Conservation (phyloP, 2,113 vertebrate species). For the Dicaeum eximium region DNA sequence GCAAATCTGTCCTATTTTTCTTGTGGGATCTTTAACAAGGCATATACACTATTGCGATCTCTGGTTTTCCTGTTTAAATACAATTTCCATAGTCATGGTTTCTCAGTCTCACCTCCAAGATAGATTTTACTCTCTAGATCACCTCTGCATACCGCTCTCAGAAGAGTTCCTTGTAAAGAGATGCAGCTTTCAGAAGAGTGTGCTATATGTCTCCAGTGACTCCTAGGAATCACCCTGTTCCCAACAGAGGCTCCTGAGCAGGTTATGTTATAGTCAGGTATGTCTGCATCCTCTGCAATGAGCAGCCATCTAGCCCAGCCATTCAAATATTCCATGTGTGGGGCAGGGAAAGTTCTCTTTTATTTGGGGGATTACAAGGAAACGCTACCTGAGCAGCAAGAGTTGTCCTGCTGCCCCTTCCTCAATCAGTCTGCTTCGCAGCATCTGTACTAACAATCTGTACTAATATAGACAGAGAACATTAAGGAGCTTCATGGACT, state of each 20-base stretch:
- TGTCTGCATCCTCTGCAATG: not conserved
- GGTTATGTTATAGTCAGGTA: not conserved
- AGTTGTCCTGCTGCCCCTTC: not conserved
- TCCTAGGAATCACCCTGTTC: not conserved
- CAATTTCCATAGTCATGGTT: not conserved
- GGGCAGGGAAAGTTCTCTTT: not conserved
- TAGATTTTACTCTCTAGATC: not conserved
- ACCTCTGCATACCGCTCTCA: not conserved
- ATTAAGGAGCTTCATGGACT: not conserved
- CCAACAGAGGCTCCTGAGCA: not conserved
- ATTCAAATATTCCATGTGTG: not conserved
- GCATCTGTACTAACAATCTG: fast-evolving
- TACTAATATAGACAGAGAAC: not conserved
- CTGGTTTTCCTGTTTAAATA: not conserved
- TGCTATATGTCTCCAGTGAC: not conserved
- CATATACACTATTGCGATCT: not conserved
- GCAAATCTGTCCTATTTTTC: not conserved
- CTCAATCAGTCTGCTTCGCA: not conserved
- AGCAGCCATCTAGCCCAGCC: not conserved
- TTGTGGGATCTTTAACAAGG: not conserved
- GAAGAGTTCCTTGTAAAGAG: not conserved
- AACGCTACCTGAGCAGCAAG: not conserved
- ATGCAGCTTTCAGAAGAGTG: not conserved
- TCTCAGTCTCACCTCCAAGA: not conserved
- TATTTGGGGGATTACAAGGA: not conserved